Conservation (phyloP, 1,140 invertebrate genomes). For the Vanessa atalanta region DNA sequence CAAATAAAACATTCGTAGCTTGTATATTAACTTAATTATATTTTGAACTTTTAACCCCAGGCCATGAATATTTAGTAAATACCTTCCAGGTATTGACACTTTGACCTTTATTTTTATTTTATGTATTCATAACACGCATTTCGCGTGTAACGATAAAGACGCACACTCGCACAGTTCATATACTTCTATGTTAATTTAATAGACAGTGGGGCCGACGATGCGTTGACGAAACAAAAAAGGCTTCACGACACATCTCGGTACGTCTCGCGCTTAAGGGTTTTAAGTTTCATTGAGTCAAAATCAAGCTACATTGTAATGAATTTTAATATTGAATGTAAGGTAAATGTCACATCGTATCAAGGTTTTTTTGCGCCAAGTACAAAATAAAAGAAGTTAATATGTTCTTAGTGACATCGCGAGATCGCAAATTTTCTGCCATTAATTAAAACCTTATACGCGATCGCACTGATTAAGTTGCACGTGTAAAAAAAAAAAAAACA, state of each 20-base stretch:
- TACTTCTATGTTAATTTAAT: slow-evolving; percentile 12
- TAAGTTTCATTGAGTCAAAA: slow-evolving; percentile 12
- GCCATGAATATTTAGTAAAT: not conserved
- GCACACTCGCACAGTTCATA: not conserved
- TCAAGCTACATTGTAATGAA: slow-evolving; percentile 1
- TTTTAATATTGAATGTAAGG: not conserved
- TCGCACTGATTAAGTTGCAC: too few relatives aligned
- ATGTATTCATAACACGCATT: not conserved
- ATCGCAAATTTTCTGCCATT: too few relatives aligned
- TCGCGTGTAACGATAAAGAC: not conserved
- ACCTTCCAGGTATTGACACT: not conserved
- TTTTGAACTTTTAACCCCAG: not conserved
- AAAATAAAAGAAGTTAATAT: too few relatives aligned
- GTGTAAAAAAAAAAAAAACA: too few relatives aligned
- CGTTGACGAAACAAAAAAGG: slow-evolving; percentile 18
- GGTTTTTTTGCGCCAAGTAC: too few relatives aligned
- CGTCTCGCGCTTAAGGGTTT: slow-evolving; percentile 8
- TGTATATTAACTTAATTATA: not conserved
- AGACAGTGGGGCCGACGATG: slow-evolving; percentile 9
- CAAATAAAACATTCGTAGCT: not conserved
- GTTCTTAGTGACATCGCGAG: too few relatives aligned
- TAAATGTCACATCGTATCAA: slow-evolving; percentile 2
- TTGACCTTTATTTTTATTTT: slow-evolving; percentile 5
- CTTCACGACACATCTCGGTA: slow-evolving; percentile 6
- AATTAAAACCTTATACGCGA: too few relatives aligned